phyloP scores from a whole-genome alignment of 1,140 invertebrate species.

The Theocolax elegans region DNA sequence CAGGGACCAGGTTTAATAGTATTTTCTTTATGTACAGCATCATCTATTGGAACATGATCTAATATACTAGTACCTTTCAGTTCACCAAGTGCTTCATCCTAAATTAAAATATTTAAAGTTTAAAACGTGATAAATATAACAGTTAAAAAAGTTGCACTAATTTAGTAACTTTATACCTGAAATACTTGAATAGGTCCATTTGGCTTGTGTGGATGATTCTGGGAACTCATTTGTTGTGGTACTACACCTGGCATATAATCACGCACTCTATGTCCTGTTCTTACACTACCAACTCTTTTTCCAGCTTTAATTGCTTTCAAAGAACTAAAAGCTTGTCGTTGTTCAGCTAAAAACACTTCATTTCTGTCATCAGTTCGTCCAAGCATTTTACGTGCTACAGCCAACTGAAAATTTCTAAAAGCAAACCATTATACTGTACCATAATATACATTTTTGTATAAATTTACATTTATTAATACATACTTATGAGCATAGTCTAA shows the following conservation, averaged over 20 bases:
- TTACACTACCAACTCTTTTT: slow-evolving; percentile 64
- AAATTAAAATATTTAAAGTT: slow-evolving; percentile 4
- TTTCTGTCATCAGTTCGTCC: slow-evolving; percentile 70
- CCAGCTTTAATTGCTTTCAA: slow-evolving; percentile 72
- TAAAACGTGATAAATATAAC: neutral
- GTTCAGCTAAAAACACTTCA: slow-evolving; percentile 71
- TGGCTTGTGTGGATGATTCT: slow-evolving; percentile 48
- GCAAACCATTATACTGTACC: slow-evolving; percentile 34
- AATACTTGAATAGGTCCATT: slow-evolving; percentile 61
- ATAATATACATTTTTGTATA: neutral
- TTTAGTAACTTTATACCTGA: slow-evolving; percentile 50
- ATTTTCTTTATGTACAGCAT: slow-evolving; percentile 73
- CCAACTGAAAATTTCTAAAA: slow-evolving; percentile 73
- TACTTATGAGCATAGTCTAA: slow-evolving; percentile 78
- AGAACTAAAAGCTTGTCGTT: slow-evolving; percentile 78
- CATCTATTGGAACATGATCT: slow-evolving; percentile 68
- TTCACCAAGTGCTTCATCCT: slow-evolving; percentile 56
- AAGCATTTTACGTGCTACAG: slow-evolving; percentile 72
- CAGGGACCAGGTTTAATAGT: slow-evolving; percentile 73
- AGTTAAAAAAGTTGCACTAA: slow-evolving; percentile 24
- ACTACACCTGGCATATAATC: slow-evolving; percentile 59
- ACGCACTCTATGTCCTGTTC: slow-evolving; percentile 65
- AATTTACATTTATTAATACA: slow-evolving; percentile 30
- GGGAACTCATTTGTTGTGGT: slow-evolving; percentile 54
- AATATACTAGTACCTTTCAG: slow-evolving; percentile 68